Percentiles rank a stretch among this genome's conserved stretches.
These are phyloP conservation scores for Pseudorhiza aurosa DNA, from an alignment of 30 jellyfish, hydroid and myxozoan species.

Conservation along the genomic window DNA sequence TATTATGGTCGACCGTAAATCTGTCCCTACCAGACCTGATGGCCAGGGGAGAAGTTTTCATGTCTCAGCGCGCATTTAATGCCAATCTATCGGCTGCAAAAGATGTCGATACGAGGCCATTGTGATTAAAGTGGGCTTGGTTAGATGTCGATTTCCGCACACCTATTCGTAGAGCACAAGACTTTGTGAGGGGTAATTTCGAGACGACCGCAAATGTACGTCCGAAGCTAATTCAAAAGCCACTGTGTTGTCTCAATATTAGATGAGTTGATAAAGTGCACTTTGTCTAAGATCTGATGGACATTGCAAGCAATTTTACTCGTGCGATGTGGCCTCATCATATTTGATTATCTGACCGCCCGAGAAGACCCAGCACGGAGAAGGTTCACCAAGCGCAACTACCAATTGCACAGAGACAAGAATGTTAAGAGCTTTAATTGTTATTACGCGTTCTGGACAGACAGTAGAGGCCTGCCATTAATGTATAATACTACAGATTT, in stretches of 20 bases:
- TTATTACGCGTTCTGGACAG: too few relatives aligned
- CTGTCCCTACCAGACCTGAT: background rate
- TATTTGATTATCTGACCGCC: too few relatives aligned
- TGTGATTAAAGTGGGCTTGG: background rate
- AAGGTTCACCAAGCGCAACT: too few relatives aligned
- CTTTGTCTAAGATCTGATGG: background rate
- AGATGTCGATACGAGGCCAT: background rate
- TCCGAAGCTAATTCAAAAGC: slow-evolving; percentile 30
- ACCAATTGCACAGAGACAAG: too few relatives aligned
- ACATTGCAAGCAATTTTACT: background rate
- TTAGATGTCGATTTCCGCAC: slow-evolving; percentile 42
- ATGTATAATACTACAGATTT: too few relatives aligned
- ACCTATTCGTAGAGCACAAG: background rate
- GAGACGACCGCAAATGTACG: slow-evolving; percentile 34
- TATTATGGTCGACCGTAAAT: background rate
- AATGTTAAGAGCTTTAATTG: too few relatives aligned
- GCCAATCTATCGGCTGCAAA: background rate
- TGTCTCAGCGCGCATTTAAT: background rate
- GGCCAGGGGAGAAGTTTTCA: slow-evolving; percentile 8
- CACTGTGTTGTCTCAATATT: slow-evolving; percentile 19
- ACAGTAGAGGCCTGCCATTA: too few relatives aligned
- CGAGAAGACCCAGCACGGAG: too few relatives aligned
- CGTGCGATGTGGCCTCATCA: background rate
- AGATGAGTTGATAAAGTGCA: slow-evolving; percentile 7
- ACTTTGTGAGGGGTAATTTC: background rate